phyloP scores from a whole-genome alignment of 64 coral and sea anemone species.

The Porites lutea region DNA sequence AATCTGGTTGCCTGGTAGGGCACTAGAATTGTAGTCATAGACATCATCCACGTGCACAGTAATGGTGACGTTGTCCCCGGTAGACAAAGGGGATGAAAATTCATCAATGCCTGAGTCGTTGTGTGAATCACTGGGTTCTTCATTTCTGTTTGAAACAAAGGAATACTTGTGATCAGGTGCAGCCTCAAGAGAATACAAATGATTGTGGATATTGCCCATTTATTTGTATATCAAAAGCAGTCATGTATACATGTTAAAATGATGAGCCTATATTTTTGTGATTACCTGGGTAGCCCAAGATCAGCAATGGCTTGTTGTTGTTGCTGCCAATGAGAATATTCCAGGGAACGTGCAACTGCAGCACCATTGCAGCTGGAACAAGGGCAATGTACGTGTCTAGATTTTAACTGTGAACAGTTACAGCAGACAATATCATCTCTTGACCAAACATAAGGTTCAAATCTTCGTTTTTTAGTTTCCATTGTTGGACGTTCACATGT shows the following conservation, averaged over 20 bases:
- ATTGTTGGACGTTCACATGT: too few relatives aligned
- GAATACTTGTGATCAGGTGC: not conserved
- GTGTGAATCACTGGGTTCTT: not conserved
- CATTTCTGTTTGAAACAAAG: not conserved
- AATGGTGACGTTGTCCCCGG: not conserved
- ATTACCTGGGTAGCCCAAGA: not conserved
- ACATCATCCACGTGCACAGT: not conserved
- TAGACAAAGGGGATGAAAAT: not conserved
- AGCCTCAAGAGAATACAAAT: not conserved
- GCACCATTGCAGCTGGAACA: slow-evolving; percentile 22
- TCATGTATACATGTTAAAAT: too few relatives aligned
- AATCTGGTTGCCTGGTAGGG: not conserved
- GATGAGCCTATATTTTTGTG: too few relatives aligned
- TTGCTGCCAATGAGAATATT: slow-evolving; percentile 1
- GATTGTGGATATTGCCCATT: not conserved
- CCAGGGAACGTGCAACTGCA: slow-evolving; percentile 3
- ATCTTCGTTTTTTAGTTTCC: not conserved
- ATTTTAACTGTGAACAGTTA: slow-evolving; percentile 8
- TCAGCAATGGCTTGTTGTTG: not conserved
- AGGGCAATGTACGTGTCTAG: slow-evolving; percentile 36
- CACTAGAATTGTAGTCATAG: not conserved
- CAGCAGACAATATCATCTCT: not conserved
- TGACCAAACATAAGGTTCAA: not conserved
- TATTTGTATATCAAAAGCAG: not conserved
- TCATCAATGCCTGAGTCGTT: not conserved